phyloP scores from a whole-genome alignment of 2,888 invertebrate species.

The Meteorus cinctellus region DNA sequence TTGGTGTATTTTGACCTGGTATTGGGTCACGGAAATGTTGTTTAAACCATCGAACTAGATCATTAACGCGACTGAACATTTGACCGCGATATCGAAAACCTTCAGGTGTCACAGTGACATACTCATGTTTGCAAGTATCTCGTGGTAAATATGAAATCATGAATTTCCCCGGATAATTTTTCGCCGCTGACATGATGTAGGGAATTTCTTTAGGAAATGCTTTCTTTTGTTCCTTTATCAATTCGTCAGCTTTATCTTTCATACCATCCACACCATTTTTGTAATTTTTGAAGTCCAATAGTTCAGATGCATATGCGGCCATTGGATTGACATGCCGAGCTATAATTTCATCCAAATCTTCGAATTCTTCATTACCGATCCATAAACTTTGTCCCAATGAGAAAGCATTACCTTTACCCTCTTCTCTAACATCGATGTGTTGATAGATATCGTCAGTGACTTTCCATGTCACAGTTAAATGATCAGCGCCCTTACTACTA shows the following conservation, averaged over 20 bases:
- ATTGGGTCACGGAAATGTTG: constrained; percentile 96
- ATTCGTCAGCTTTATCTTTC: constrained; percentile 90
- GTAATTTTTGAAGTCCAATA: constrained; percentile 94
- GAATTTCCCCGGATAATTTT: constrained; percentile 94
- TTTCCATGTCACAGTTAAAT: constrained; percentile 99
- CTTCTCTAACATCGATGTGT: constrained; percentile 96
- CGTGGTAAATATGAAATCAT: constrained; percentile 94
- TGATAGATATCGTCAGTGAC: constrained; percentile 95
- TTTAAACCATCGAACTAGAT: constrained; percentile 96
- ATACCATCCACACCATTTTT: constrained; percentile 84
- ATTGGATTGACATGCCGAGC: constrained; percentile 97
- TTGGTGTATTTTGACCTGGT: constrained; percentile 81
- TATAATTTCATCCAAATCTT: constrained; percentile 99
- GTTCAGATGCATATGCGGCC: constrained; percentile 93
- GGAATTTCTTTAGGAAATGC: constrained; percentile 92
- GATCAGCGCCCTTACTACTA: constrained; percentile 96
- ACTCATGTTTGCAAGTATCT: constrained; percentile 90
- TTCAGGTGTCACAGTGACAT: constrained; percentile 91
- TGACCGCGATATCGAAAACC: constrained; percentile 94
- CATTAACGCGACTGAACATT: constrained; percentile 87
- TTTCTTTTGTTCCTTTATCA: constrained; percentile 90
- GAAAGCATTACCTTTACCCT: constrained; percentile 97
- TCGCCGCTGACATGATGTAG: constrained; percentile 88
- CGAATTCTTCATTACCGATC: constrained; percentile 95
- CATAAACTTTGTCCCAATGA: constrained; percentile 90